These are phyloP conservation scores for Trachymyrmex septentrionalis DNA, from an alignment of 1,140 invertebrate species.

Conservation along the genomic window DNA sequence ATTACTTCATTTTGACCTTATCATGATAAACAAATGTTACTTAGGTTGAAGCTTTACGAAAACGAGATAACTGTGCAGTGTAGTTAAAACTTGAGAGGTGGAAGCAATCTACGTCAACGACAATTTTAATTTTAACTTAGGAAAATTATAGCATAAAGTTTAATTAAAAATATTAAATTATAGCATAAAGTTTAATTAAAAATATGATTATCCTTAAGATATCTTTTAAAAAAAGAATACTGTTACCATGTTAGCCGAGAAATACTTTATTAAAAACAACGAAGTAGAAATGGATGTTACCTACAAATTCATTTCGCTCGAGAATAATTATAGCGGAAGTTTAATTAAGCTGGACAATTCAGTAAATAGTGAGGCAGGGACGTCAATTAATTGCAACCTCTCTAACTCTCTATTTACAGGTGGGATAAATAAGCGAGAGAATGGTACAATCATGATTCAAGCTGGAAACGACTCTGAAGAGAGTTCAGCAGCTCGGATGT, in stretches of 20 bases:
- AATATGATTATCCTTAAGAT: background rate
- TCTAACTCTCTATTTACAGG: constrained; percentile 27
- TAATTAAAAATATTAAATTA: background rate
- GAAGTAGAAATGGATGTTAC: background rate
- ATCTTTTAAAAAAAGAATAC: background rate
- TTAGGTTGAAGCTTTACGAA: background rate
- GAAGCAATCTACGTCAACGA: background rate
- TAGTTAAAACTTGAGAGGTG: constrained; percentile 3
- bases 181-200: background rate
- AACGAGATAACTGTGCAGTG: background rate
- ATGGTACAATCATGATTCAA: constrained; percentile 75
- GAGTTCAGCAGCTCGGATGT: constrained; percentile 56
- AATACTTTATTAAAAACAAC: constrained; percentile 3
- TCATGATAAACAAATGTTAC: too few species aligned
- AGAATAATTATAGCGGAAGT: background rate
- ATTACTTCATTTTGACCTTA: too few species aligned
- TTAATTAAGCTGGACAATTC: constrained; percentile 1
- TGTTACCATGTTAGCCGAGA: background rate
- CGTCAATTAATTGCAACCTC: constrained; percentile 23
- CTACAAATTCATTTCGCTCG: constrained; percentile 7
- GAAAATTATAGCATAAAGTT: background rate
- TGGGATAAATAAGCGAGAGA: constrained; percentile 60
- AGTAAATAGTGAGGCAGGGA: constrained; percentile 4
- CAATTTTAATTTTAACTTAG: background rate
- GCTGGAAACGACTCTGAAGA: constrained; percentile 51